phyloP scores from a whole-genome alignment of 2,888 invertebrate genomes.

The Andrena minutula region DNA sequence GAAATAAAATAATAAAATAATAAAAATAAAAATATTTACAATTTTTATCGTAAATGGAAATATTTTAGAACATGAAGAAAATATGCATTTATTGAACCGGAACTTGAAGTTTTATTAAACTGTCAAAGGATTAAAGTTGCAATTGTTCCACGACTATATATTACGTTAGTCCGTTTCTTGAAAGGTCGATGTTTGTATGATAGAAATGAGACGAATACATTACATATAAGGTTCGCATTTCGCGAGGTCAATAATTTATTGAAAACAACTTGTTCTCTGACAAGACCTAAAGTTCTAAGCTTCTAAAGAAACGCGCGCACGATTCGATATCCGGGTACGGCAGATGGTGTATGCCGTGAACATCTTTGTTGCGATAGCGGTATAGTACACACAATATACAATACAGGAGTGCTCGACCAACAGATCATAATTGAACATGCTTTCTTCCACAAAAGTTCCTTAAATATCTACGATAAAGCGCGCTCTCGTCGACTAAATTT shows the following conservation, averaged over 20 bases:
- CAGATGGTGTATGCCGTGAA: background rate
- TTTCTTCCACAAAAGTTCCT: too few species aligned
- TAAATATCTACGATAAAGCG: background rate
- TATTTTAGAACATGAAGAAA: too few species aligned
- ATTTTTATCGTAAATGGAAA: too few species aligned
- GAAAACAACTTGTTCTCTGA: constrained; percentile 64
- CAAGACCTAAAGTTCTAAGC: constrained; percentile 51
- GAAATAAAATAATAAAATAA: too few species aligned
- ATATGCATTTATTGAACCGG: too few species aligned
- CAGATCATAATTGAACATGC: too few species aligned
- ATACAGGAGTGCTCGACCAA: background rate
- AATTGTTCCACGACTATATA: too few species aligned
- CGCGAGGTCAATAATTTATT: constrained; percentile 70
- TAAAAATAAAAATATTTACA: too few species aligned
- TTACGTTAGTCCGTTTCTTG: background rate
- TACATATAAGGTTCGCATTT: background rate
- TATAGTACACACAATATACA: background rate
- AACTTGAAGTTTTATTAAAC: too few species aligned
- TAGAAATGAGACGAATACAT: background rate
- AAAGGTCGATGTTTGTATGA: too few species aligned
- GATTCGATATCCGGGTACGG: background rate
- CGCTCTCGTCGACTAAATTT: background rate
- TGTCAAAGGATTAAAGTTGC: too few species aligned
- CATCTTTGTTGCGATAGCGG: constrained; percentile 5
- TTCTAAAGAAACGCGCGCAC: constrained; percentile 45